Percentiles rank a stretch among this genome's conserved stretches.
Conservation (phyloP, 1,140 invertebrate species). For the Zaprionus gabonicus region DNA sequence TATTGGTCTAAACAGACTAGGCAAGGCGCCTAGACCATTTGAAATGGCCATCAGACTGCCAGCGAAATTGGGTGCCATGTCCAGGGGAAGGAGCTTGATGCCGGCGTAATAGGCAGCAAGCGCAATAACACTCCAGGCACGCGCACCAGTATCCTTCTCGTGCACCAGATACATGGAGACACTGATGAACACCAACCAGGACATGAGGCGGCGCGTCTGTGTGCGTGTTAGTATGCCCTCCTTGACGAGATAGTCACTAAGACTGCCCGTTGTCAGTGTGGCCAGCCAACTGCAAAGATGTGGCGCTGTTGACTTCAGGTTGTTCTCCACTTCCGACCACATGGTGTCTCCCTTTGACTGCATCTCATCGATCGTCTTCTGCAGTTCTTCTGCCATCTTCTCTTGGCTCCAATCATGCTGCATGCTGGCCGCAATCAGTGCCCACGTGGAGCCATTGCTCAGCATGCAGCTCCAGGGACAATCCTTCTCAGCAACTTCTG, state of each 20-base stretch:
- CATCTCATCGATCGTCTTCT: conserved; percentile 76
- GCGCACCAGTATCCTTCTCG: neutral
- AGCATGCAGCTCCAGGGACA: conserved; percentile 87
- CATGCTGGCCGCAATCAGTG: conserved; percentile 88
- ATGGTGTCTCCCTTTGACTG: conserved; percentile 12
- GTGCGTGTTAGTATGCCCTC: conserved; percentile 83
- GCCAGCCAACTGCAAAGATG: conserved; percentile 63
- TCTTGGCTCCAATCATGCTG: conserved; percentile 93
- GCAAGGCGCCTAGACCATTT: conserved; percentile 85
- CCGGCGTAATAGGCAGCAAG: conserved; percentile 88
- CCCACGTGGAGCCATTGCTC: conserved; percentile 88
- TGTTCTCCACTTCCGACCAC: conserved; percentile 41
- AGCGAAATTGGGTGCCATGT: conserved; percentile 91
- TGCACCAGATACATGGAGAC: conserved; percentile 86
- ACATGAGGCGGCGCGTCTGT: conserved; percentile 86
- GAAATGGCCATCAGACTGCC: conserved; percentile 92
- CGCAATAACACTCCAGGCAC: conserved; percentile 50
- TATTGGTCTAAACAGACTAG: conserved; percentile 48
- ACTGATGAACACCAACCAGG: conserved; percentile 86
- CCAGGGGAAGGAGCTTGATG: conserved; percentile 90
- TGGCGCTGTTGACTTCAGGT: conserved; percentile 33
- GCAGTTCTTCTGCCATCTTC: conserved; percentile 93
- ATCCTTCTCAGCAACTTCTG: neutral
- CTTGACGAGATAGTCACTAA: conserved; percentile 85
- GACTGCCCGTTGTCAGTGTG: conserved; percentile 82